Percentiles rank a stretch among this genome's conserved stretches.
Evolutionary conservation across 2,888 invertebrate genomes (phyloP).

Genomic region (Yponomeuta sedellus): DNA sequence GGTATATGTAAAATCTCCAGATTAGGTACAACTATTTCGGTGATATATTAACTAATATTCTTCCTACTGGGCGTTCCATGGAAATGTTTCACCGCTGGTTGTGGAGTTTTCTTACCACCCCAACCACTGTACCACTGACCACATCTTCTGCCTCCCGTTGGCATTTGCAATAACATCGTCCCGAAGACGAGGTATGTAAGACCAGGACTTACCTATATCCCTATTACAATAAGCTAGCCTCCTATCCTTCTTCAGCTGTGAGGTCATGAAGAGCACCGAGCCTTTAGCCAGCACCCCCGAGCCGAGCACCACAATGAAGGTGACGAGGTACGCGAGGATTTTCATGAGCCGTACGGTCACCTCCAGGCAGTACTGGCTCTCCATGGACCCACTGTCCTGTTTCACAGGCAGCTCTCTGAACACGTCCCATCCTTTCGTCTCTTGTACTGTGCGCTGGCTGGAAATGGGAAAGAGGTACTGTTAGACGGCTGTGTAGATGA

Average conservation of each 20-base stretch:
- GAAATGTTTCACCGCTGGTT: too few relatives aligned
- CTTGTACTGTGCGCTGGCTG: constrained; percentile 89
- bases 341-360: constrained; percentile 90
- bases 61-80: too few relatives aligned
- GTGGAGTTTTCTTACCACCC: too few relatives aligned
- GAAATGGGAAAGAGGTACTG: constrained; percentile 33
- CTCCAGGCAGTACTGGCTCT: constrained; percentile 90
- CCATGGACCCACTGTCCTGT: constrained; percentile 92
- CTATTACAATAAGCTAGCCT: constrained; percentile 88
- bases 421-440: constrained; percentile 97
- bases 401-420: constrained; percentile 94
- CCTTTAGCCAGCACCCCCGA: constrained; percentile 93
- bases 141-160: too few relatives aligned
- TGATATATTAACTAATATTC: too few relatives aligned
- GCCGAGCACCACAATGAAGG: constrained; percentile 89
- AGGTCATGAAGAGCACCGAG: constrained; percentile 93
- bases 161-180: too few relatives aligned
- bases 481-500: neutral
- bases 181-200: constrained; percentile 3
- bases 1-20: too few relatives aligned
- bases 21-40: too few relatives aligned
- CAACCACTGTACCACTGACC: too few relatives aligned
- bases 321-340: constrained; percentile 88
- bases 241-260: constrained; percentile 87
- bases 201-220: constrained; percentile 81